Evolutionary conservation across 1,140 invertebrate genomes (phyloP).

Genomic region (Drosophila varians): DNA sequence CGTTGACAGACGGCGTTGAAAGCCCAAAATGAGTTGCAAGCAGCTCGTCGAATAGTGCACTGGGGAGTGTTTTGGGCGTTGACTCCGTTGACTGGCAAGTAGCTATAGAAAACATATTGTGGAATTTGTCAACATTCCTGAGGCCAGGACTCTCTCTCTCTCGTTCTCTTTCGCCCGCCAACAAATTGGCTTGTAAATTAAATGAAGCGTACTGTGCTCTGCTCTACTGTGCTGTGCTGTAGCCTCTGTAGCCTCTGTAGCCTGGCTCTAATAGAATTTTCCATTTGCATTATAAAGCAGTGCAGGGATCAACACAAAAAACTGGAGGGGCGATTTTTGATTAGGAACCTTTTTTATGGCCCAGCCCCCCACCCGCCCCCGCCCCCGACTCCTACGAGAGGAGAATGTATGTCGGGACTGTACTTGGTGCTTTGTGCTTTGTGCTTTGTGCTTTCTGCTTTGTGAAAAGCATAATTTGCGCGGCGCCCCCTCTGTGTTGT

Average conservation of each 20-base stretch:
- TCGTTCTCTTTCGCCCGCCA: constrained; percentile 3
- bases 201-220: constrained; percentile 42
- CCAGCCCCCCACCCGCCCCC: background rate
- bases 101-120: constrained; percentile 61
- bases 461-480: no score
- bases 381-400: no score
- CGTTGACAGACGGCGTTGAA: constrained; percentile 39
- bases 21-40: constrained; percentile 37
- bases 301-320: constrained; percentile 15
- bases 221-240: no score
- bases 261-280: constrained; percentile 63
- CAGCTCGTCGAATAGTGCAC: constrained; percentile 69
- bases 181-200: constrained; percentile 71
- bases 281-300: constrained; percentile 60
- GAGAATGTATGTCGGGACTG: constrained; percentile 5
- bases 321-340: constrained; percentile 19
- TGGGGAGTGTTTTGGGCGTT: constrained; percentile 60
- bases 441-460: no score
- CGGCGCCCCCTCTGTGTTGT: no score
- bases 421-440: constrained; percentile 2
- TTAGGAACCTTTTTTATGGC: constrained; percentile 21
- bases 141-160: background rate
- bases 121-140: constrained; percentile 50
- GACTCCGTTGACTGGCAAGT: background rate
- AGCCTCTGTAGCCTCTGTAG: no score